Evolutionary conservation across 92 coral and sea anemone species (phyloP), one percentile per base, ranked within the genome.

Genomic region (Palythoa grandiflora): DNA sequence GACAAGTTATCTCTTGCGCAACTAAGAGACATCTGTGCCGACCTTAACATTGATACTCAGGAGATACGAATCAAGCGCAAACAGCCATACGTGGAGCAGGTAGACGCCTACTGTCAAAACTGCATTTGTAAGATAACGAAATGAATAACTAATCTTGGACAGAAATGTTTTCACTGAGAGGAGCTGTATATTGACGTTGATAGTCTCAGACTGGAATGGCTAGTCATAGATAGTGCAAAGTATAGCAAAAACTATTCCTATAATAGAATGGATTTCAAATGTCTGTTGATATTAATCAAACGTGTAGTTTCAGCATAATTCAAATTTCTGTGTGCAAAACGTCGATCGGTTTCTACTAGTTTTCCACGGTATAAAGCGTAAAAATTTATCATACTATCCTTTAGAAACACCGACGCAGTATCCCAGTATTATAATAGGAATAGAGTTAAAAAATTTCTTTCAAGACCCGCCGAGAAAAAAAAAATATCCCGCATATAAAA

Each of bases 71-170:
- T 61, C 35, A 70, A 70, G 74, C 74, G 74, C 78, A 73, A 73
- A 54, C 78, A 73, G 78, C 78, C 78, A 39, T 73, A 39, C 38
- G 54, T 38, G 55, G 78, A 73, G 53, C 39, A 73, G 12, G n/a
- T 38, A 73, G 78, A 73, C 54, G 78, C 78, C 78, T 73, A 73
- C 78, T 39, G 78, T 73, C 61, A 75, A 75, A 75, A 63, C 50
- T 75, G 80, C 78, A 47, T 74, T 74, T 74, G 79, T 75, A 75
- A 47, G 6, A 38, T 75, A 47, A n/a, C 59, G 77, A 75, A 75
- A 48, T 47, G 60, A 50, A 76, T 76, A 51, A 4, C 2, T 73
- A 73, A 73, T 73, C 77, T 73, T 39, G 28, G 40, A 39, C 53
- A 73, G 77, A 44, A 73, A 73, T 44, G 50, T 38, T 39, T 73